Conservation (phyloP, 2,113 vertebrate genomes). For the Gymnarchus niloticus region DNA sequence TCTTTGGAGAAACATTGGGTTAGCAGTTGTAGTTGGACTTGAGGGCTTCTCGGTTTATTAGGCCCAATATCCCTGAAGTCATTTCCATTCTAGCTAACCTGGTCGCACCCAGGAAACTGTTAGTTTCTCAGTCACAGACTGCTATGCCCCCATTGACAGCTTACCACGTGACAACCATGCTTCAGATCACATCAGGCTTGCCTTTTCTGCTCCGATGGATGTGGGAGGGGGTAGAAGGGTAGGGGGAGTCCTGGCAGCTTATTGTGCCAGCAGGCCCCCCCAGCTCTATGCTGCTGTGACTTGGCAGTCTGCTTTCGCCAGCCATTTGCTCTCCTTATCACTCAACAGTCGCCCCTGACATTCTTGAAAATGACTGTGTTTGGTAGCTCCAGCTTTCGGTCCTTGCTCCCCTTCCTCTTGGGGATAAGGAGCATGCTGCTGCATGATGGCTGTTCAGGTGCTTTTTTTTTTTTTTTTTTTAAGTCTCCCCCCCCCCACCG, state of each 20-base stretch:
- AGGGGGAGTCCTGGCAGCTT: background rate
- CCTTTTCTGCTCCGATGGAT: background rate
- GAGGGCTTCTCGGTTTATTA: background rate
- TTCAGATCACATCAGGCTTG: background rate
- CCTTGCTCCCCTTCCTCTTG: background rate
- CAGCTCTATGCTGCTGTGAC: conserved; percentile 8
- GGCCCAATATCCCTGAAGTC: background rate
- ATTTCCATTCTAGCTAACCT: background rate
- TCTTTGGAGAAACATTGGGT: background rate
- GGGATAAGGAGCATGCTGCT: conserved; percentile 5
- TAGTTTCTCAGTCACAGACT: background rate
- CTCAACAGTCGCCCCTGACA: conserved; percentile 36
- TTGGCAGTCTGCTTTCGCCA: conserved; percentile 26
- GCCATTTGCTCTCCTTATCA: conserved; percentile 29
- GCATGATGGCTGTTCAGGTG: conserved; percentile 7
- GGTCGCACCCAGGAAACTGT: no score
- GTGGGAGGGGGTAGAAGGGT: background rate
- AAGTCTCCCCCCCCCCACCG: no score
- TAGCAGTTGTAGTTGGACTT: background rate
- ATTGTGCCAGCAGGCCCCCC: background rate
- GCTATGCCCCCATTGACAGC: background rate
- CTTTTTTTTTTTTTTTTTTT: background rate
- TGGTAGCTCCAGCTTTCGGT: conserved; percentile 33
- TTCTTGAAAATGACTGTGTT: conserved; percentile 38
- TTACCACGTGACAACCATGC: background rate